phyloP scores from a whole-genome alignment of 2,888 invertebrate genomes.

The Nowickia ferox region DNA sequence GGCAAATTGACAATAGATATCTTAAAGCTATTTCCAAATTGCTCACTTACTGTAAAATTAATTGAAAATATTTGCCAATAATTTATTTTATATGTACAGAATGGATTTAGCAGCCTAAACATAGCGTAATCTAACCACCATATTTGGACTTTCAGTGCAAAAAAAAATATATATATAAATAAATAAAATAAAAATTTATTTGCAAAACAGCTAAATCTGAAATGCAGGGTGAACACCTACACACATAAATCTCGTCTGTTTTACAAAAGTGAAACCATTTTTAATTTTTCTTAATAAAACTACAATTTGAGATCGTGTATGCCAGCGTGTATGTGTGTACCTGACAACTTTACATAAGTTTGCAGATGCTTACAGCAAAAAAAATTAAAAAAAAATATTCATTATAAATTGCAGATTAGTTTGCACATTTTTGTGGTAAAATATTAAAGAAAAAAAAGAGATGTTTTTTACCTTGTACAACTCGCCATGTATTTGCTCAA shows the following conservation, averaged over 20 bases:
- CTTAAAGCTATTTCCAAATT: too few species aligned
- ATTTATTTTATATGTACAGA: too few species aligned
- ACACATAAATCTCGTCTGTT: conserved; percentile 2
- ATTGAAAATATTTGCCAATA: too few species aligned
- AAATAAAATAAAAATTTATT: neutral
- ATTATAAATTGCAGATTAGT: conserved; percentile 81
- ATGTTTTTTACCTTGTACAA: conserved; percentile 44
- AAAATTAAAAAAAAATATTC: conserved; percentile 40
- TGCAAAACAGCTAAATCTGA: neutral
- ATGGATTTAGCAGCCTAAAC: too few species aligned
- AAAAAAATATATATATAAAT: neutral
- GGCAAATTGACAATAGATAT: too few species aligned
- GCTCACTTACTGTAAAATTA: too few species aligned
- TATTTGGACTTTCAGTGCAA: neutral
- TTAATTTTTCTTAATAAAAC: neutral
- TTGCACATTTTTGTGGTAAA: conserved; percentile 75
- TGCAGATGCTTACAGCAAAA: conserved; percentile 16
- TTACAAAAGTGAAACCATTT: conserved; percentile 8
- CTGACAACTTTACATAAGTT: conserved; percentile 36
- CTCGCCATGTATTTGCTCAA: conserved; percentile 54
- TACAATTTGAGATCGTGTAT: conserved; percentile 33
- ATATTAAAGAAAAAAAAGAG: conserved; percentile 40
- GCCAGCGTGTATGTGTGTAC: conserved; percentile 14
- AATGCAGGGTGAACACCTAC: conserved; percentile 13
- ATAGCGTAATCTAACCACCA: neutral